phyloP scores from a whole-genome alignment of 2,888 invertebrate genomes.

The Parasteatoda lunata region DNA sequence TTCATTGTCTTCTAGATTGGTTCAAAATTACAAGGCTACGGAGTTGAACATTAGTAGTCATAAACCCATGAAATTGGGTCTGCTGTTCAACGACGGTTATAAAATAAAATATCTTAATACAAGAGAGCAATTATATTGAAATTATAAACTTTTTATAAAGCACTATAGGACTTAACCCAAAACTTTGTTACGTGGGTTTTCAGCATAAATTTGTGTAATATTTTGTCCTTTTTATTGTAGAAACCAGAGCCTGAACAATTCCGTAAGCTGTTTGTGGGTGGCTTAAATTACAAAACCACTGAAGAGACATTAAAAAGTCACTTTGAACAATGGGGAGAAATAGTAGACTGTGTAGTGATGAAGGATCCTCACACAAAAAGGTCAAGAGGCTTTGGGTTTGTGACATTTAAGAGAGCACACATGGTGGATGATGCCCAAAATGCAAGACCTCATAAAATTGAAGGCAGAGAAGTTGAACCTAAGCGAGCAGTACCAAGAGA shows the following conservation, averaged over 20 bases:
- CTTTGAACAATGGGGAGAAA: conserved; percentile 97
- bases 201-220: not conserved
- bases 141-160: too few relatives aligned
- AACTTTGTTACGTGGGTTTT: not conserved
- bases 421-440: conserved; percentile 97
- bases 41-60: too few relatives aligned
- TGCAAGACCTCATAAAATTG: conserved; percentile 89
- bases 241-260: conserved; percentile 72
- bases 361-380: conserved; percentile 95
- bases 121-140: too few relatives aligned
- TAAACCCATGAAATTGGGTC: too few relatives aligned
- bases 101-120: too few relatives aligned
- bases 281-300: conserved; percentile 93
- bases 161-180: too few relatives aligned
- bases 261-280: conserved; percentile 94
- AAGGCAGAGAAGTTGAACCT: conserved; percentile 95
- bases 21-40: too few relatives aligned
- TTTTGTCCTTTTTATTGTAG: conserved; percentile 24
- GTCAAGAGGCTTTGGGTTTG: conserved; percentile 98
- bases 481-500: conserved; percentile 95
- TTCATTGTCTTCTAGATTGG: too few relatives aligned
- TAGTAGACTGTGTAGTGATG: conserved; percentile 97
- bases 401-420: conserved; percentile 92
- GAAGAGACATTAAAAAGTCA: conserved; percentile 88
- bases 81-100: too few relatives aligned